Evolutionary conservation across 2,888 invertebrate genomes (phyloP).

Genomic region (Biston stratarius): DNA sequence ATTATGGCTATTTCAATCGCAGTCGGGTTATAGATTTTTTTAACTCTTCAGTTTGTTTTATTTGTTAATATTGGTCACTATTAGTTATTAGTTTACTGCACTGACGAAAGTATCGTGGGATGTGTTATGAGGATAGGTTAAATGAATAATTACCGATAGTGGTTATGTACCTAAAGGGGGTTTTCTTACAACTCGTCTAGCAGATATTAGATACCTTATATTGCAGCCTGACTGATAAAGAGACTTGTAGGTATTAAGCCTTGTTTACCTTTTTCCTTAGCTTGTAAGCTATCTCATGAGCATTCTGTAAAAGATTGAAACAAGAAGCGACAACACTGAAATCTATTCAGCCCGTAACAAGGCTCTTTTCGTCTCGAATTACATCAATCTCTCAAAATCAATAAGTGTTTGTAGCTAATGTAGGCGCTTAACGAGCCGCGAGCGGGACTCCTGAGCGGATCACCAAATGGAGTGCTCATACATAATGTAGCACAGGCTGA

Average conservation of each 20-base stretch:
- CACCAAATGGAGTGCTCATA: constrained; percentile 86
- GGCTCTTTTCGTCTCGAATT: constrained; percentile 66
- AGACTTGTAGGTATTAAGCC: neutral
- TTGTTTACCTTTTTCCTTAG: neutral
- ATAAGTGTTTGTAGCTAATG: constrained; percentile 85
- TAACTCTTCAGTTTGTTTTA: too few species aligned
- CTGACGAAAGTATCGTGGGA: too few species aligned
- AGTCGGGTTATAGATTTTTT: too few species aligned
- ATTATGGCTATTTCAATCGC: too few species aligned
- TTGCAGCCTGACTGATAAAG: neutral
- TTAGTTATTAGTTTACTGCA: too few species aligned
- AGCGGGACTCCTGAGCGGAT: constrained; percentile 84
- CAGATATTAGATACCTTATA: too few species aligned
- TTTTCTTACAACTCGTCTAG: too few species aligned
- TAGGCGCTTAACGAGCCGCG: constrained; percentile 86
- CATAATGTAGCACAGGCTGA: constrained; percentile 84
- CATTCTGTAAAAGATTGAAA: constrained; percentile 12
- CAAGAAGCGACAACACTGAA: constrained; percentile 24
- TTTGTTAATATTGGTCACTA: too few species aligned
- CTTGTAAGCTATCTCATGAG: constrained; percentile 11
- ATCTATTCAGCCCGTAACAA: constrained; percentile 34
- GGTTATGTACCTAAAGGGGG: too few species aligned
- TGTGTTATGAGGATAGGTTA: too few species aligned
- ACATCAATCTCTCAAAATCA: constrained; percentile 82
- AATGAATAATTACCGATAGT: too few species aligned